Evolutionary conservation across 2,888 invertebrate genomes (phyloP), one percentile per base, ranked within the genome.

Genomic region (Subacronicta megacephala): DNA sequence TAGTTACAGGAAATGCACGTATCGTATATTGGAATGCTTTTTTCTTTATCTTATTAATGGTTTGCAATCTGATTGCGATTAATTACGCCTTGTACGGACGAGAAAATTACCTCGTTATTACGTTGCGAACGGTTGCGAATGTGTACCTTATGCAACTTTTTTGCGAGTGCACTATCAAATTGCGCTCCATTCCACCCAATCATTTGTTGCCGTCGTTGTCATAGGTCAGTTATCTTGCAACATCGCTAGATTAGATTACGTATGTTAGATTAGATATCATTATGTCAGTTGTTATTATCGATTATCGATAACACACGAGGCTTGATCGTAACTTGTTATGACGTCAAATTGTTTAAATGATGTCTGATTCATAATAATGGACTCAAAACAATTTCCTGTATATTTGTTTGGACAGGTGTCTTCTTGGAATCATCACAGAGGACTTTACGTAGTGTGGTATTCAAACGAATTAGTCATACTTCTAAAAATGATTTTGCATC

Each of bases 201-300:
- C 75, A 77, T 77, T 77, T 77, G 82, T 65, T 77, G 78, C 55
- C 61, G 79, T 80, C 77, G 82, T 91, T 91, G 89, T 72, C 87
- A 84, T 90, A 93, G 93, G 93, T 93, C 92, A 92, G 92, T 90
- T 67, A 67, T 72, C 75, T 88, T 84, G 83, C 82, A 77, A 81
- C 78, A 78, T 71, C 75, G 70, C 71, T 50, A 84, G 91, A 92
- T 92, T 88, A 92, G 90, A 92, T 91, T 90, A 87, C 89, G 68
- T 75, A 77, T 74, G 62, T 53, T 45, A 71, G 82, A 85, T 87
- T 80, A 85, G 81, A 83, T 83, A 75, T 62, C 61, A 63, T 69
- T 62, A 60, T 66, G 61, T 70, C 57, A 62, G 65, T 63, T 66
- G 40, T 42, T 66, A 70, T 61, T 66, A 72, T 72, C 61, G 37